These are phyloP conservation scores for Andrena bicolor DNA, from an alignment of 2,888 invertebrate genomes.

Conservation along the genomic window DNA sequence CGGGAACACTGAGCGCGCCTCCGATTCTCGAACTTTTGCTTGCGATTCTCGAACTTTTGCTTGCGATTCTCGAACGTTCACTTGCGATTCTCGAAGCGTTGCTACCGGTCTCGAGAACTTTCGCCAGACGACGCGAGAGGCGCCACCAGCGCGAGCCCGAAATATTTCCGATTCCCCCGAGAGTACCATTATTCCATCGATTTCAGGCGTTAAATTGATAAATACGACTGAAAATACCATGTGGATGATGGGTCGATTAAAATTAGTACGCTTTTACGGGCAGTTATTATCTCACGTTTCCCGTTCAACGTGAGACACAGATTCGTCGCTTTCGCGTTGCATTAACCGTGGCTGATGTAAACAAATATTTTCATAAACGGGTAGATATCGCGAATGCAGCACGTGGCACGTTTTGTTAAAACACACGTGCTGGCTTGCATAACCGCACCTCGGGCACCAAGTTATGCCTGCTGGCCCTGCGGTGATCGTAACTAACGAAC, in stretches of 20 bases:
- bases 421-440: slow-evolving; percentile 72
- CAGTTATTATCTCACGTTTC: background rate
- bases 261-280: background rate
- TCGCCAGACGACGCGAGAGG: background rate
- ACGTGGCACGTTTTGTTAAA: slow-evolving; percentile 69
- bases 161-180: background rate
- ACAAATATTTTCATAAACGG: slow-evolving; percentile 25
- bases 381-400: slow-evolving; percentile 44
- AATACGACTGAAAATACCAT: background rate
- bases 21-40: slow-evolving; percentile 17
- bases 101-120: background rate
- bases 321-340: slow-evolving; percentile 16
- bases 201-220: background rate
- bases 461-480: slow-evolving; percentile 23
- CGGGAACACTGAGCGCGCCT: background rate
- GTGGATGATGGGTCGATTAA: background rate
- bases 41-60: background rate
- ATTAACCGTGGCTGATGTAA: slow-evolving; percentile 42
- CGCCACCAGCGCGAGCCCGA: background rate
- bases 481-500: slow-evolving; percentile 1
- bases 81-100: slow-evolving; percentile 9
- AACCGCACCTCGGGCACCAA: slow-evolving; percentile 50
- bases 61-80: slow-evolving; percentile 7
- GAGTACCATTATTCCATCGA: background rate
- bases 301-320: background rate